Base-by-base conservation (phyloP, 2,888 invertebrate species). In the Mythimna pallens region DNA sequence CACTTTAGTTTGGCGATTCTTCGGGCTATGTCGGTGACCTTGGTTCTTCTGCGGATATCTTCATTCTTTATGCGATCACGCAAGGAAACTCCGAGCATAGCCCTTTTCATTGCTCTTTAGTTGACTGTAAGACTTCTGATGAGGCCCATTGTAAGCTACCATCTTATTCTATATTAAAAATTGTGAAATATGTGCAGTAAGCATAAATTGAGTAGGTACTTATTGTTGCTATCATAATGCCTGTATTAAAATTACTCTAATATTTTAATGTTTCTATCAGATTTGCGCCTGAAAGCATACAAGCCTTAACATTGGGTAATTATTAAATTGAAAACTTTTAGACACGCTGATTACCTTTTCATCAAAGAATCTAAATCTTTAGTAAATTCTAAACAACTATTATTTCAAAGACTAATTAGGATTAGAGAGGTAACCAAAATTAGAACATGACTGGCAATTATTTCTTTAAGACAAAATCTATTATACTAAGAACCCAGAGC, bases 321-420 rank as follows among this genome's bases (percentile, higher is more conserved):
- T 20, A 4, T 20, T 47, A n/a, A 34, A 22, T 34, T 22, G 1
- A 12, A 40, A 73, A 63, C 20, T 59, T 73, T n/a, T 3, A 14
- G 0, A 36, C 36, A 6, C 6, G 25, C n/a, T 43, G 25, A 20
- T 30, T 12, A 59, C 40, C 65, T 65, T 70, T 61, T 22, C 40
- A 59, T 59, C 47, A 25, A 52, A 67, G 22, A 40, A 55, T 22
- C 17, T 7, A 10, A 63, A 54, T 12, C 36, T 54, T 55, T 59
- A 54, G 75, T 47, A 10, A 17, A 57, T 76, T 30, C 2, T 12
- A 34, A 63, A 52, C 34, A 55, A 8, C 9, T 25, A 40, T 55
- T 57, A 25, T 62, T 61, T 22, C 12, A 22, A 36, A 30, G 14
- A 30, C 14, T 40, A 62, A 67, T 22, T 50, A 25, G 36, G 36